Base-by-base conservation (phyloP, 2,113 vertebrate species). In the Perccottus glenii region DNA sequence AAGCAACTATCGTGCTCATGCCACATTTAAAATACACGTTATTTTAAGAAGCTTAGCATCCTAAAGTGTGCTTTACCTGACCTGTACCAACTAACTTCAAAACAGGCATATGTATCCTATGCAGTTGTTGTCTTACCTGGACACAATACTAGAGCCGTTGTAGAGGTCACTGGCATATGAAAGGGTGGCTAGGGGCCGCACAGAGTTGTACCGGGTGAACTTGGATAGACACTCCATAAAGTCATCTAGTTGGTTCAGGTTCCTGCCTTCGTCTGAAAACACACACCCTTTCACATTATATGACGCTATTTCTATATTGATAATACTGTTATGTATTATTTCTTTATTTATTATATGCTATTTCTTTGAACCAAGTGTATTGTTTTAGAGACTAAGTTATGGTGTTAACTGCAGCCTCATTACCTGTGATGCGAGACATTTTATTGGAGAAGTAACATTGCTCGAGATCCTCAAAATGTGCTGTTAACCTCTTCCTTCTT, bases 381-480 rank as follows among this genome's bases (percentile, higher is more conserved):
- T 33, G 14, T 53, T 5, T 32, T 15, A 35, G 68, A 35, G 9
- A 40, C 38, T n/a, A 14, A 55, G 15, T 8, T 19, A 45, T n/a
- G 6, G 2, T 10, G 7, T 6, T 2, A 2, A 12, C 36, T 27
- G 14, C 1, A 15, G n/a, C 12, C 15, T 11, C 1, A 10, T 1
- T 90, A 99, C 98, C 98, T 35, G 98, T 95, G 78, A 98, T 95
- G 51, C 94, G 94, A 51, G 97, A 96, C 96, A 99, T 97, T 84
- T 97, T 95, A 82, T 95, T 98, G 62, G 96, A 98, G 89, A 99
- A 99, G 87, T 99, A 99, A 89, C 97, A 99, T 75, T 99, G 98
- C 75, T 99, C 98, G 5, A 99, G 90, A 89, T 99, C 97, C 80
- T 99, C 98, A 87, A 99, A 99, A 56, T 99, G 98, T 81, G 97